Evolutionary conservation across 2,797 vertebrate genomes (phyloP).

Genomic region (Anas bahamensis): DNA sequence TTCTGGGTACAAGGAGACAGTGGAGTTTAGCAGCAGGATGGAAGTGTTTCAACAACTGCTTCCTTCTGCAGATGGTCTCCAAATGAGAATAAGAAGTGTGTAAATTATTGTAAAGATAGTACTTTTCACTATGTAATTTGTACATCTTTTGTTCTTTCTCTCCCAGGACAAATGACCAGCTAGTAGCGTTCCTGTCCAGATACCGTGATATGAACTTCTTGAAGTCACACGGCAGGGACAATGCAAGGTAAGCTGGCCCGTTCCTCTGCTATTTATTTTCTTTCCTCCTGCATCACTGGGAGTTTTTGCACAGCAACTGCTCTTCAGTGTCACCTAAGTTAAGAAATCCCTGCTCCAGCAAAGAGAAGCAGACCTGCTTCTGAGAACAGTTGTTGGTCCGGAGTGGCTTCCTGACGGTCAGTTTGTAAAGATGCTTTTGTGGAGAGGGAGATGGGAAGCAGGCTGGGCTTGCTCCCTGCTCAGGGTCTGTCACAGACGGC

Average conservation of each 20-base stretch:
- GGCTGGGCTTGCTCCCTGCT: neutral
- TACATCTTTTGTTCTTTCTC: conserved; percentile 40
- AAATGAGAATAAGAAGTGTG: neutral
- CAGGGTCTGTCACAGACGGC: fast-evolving
- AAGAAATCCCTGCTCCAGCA: neutral
- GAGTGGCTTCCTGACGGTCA: neutral
- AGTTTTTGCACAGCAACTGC: neutral
- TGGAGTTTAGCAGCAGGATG: neutral
- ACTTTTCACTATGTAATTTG: neutral
- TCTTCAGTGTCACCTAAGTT: neutral
- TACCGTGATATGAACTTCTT: conserved; percentile 98
- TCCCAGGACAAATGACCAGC: conserved; percentile 93
- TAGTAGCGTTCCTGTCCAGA: conserved; percentile 95
- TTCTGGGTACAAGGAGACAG: neutral
- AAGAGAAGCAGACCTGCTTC: neutral
- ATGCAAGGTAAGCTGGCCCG: conserved; percentile 86
- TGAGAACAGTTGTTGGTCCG: neutral
- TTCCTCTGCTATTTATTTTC: neutral
- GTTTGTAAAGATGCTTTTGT: neutral
- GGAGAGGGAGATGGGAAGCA: neutral
- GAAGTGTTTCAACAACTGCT: neutral
- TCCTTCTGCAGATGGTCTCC: neutral
- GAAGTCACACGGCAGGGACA: conserved; percentile 98
- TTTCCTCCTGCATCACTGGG: neutral
- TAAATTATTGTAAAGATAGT: neutral